Conservation (phyloP, 2,888 invertebrate species). For the Autographa pulchrina region DNA sequence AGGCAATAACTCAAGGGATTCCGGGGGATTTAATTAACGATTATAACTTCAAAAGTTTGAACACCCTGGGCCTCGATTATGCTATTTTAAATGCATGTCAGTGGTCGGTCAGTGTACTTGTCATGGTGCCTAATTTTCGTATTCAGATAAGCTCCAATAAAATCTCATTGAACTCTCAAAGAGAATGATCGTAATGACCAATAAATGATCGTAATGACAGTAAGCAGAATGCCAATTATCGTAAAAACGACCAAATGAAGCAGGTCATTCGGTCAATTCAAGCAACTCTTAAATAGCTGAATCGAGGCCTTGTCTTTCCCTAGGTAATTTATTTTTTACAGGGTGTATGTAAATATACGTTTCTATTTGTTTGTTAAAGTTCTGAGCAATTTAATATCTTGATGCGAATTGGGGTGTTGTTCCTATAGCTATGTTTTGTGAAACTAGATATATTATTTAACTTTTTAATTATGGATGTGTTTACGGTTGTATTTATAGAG, state of each 20-base stretch:
- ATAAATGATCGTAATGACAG: too few species aligned
- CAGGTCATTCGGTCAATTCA: too few species aligned
- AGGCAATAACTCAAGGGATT: conserved; percentile 71
- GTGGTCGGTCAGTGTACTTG: too few species aligned
- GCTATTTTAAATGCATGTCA: too few species aligned
- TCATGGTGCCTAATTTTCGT: too few species aligned
- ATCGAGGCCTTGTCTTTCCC: conserved; percentile 63
- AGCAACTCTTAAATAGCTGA: too few species aligned
- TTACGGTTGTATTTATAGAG: neutral
- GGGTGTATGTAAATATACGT: conserved; percentile 42
- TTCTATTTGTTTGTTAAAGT: conserved; percentile 24
- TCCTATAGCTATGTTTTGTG: neutral
- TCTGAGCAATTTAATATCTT: conserved; percentile 32
- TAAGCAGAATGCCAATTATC: too few species aligned
- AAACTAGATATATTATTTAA: neutral
- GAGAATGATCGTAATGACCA: too few species aligned
- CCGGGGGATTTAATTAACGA: conserved; percentile 75
- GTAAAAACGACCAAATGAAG: too few species aligned
- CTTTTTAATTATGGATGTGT: neutral
- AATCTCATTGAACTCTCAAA: too few species aligned
- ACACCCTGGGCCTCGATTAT: too few species aligned
- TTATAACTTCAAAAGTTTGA: conserved; percentile 72
- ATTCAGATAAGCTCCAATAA: too few species aligned
- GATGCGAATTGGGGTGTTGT: neutral
- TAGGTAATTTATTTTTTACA: conserved; percentile 51